A percentile compares a stretch with the other conserved stretches of the same genome.
These are phyloP conservation scores for Phoxinus dragarum DNA, from an alignment of 2,797 vertebrate genomes.

Conservation along the genomic window DNA sequence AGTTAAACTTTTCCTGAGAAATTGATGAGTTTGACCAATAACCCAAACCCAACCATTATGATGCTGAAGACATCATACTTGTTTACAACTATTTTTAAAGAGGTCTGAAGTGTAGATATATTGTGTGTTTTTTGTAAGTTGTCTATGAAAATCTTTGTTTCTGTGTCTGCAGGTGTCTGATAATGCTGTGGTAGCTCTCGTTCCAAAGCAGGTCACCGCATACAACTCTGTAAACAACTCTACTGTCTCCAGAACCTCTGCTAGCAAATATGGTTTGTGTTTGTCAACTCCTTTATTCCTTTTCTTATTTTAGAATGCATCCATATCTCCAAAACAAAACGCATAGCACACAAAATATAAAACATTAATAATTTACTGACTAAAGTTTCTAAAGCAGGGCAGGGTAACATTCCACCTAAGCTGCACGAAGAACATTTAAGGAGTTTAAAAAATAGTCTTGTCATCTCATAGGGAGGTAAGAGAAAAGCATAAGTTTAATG, in stretches of 20 bases:
- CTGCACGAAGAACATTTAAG: background rate
- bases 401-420: background rate
- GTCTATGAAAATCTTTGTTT: background rate
- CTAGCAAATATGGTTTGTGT: slow-evolving; percentile 94
- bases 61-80: background rate
- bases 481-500: slow-evolving; percentile 38
- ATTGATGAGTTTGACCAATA: background rate
- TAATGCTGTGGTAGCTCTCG: slow-evolving; percentile 92
- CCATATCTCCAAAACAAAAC: background rate
- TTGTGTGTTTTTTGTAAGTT: background rate
- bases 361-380: background rate
- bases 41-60: background rate
- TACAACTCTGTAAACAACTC: slow-evolving; percentile 99
- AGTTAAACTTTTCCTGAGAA: slow-evolving; percentile 51
- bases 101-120: background rate
- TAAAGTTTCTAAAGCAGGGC: background rate
- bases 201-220: slow-evolving; percentile 97
- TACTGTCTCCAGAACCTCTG: slow-evolving; percentile 94
- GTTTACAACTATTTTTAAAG: background rate
- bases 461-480: slow-evolving; percentile 21
- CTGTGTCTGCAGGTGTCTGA: slow-evolving; percentile 86
- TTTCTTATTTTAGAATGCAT: slow-evolving; percentile 26
- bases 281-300: background rate
- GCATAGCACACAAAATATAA: background rate
- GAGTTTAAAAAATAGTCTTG: slow-evolving; percentile 11